Evolutionary conservation across 1,140 invertebrate genomes (phyloP).

Genomic region (Zaprionus ghesquierei): DNA sequence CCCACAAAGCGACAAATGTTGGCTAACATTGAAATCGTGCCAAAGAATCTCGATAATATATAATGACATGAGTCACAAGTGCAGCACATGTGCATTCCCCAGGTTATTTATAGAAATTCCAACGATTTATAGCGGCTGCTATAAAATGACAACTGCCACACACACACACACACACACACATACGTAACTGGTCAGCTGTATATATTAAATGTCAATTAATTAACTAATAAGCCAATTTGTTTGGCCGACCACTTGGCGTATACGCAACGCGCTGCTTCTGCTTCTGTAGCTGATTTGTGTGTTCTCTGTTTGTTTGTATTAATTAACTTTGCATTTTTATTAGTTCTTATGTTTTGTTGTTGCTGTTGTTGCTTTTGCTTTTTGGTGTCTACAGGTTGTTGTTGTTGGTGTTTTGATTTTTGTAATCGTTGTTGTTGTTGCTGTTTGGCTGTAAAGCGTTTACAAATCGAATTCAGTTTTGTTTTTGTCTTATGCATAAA

Average conservation of each 20-base stretch:
- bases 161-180: slow-evolving; percentile 6
- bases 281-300: slow-evolving; percentile 1
- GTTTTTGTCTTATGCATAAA: slow-evolving; percentile 16
- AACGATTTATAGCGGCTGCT: slow-evolving; percentile 41
- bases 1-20: slow-evolving; percentile 12
- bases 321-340: slow-evolving; percentile 78
- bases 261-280: slow-evolving; percentile 38
- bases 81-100: slow-evolving; percentile 11
- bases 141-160: slow-evolving; percentile 33
- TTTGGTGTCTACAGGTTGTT: not conserved
- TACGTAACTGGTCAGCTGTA: slow-evolving; percentile 23
- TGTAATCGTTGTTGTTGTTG: slow-evolving; percentile 11
- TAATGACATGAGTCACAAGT: slow-evolving; percentile 12
- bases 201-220: slow-evolving; percentile 63
- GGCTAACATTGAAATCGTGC: slow-evolving; percentile 35
- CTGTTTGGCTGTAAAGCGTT: slow-evolving; percentile 55
- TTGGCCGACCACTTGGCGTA: slow-evolving; percentile 53
- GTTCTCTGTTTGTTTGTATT: slow-evolving; percentile 22
- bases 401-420: slow-evolving; percentile 3
- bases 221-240: slow-evolving; percentile 61
- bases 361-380: not conserved
- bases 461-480: slow-evolving; percentile 59
- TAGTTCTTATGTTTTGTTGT: slow-evolving; percentile 36
- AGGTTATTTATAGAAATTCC: slow-evolving; percentile 18
- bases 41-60: slow-evolving; percentile 13